Conservation (phyloP, 2,113 vertebrate genomes). For the Aptenodytes patagonicus region DNA sequence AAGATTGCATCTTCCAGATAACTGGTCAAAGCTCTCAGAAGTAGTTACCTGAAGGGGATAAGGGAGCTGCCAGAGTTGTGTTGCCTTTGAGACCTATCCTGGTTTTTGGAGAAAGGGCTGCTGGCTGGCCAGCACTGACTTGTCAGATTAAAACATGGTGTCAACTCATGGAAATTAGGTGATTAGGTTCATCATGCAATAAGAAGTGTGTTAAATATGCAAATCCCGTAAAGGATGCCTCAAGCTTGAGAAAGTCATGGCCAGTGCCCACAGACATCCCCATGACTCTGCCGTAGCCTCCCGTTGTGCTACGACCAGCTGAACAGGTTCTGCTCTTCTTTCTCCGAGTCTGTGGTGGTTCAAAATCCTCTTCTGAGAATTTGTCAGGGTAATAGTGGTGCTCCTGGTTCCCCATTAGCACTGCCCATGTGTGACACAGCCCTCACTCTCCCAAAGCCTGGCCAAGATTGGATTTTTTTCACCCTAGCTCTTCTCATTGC, state of each 20-base stretch:
- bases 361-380: neutral
- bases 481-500: neutral
- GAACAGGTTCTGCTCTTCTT: neutral
- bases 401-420: neutral
- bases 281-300: neutral
- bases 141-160: neutral
- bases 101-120: neutral
- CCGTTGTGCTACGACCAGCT: fast-evolving
- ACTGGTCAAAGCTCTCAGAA: neutral
- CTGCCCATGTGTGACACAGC: neutral
- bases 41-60: too few relatives aligned
- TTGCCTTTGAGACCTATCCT: neutral
- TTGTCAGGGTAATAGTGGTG: fast-evolving
- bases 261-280: neutral
- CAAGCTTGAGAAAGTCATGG: neutral
- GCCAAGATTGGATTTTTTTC: neutral
- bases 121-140: neutral
- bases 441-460: neutral
- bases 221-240: neutral
- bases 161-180: neutral
- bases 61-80: neutral
- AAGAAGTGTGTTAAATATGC: too few relatives aligned
- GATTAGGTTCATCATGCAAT: neutral
- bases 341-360: fast-evolving
- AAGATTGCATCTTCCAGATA: neutral